These are phyloP conservation scores for Orchestia grillus DNA, from an alignment of 1,140 invertebrate species.

Conservation along the genomic window DNA sequence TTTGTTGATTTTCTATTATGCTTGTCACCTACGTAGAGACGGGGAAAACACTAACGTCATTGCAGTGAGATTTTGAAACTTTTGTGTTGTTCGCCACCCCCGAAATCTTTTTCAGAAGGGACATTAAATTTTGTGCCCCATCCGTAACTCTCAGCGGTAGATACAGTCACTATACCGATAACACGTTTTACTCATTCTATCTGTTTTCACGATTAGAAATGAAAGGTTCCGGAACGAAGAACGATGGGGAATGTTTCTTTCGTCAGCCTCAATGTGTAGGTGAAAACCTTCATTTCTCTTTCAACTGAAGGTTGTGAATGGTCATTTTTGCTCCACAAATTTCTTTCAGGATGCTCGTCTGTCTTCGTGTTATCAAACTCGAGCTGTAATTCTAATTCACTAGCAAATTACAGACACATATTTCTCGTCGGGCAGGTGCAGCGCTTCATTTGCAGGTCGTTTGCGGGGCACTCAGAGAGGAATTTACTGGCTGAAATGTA, in stretches of 20 bases:
- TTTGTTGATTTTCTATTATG: too few species aligned
- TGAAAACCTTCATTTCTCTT: not conserved
- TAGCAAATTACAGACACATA: not conserved
- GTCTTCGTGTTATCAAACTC: not conserved
- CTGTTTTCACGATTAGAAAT: not conserved
- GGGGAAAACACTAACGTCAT: too few species aligned
- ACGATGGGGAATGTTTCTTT: not conserved
- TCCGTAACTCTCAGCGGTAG: too few species aligned
- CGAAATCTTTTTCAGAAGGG: too few species aligned
- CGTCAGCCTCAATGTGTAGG: not conserved
- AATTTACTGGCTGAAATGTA: too few species aligned
- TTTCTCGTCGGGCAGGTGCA: not conserved
- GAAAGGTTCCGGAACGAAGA: not conserved
- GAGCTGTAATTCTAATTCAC: not conserved
- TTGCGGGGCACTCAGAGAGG: too few species aligned
- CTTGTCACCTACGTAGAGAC: too few species aligned
- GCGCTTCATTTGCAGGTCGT: not conserved
- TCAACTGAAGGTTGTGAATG: not conserved
- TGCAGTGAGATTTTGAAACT: too few species aligned
- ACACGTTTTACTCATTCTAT: too few species aligned
- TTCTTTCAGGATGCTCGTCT: not conserved
- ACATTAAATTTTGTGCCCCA: too few species aligned
- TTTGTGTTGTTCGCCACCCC: too few species aligned
- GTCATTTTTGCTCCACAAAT: not conserved
- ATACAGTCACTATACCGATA: too few species aligned